phyloP scores from a whole-genome alignment of 2,888 invertebrate genomes.

The Biston stratarius region DNA sequence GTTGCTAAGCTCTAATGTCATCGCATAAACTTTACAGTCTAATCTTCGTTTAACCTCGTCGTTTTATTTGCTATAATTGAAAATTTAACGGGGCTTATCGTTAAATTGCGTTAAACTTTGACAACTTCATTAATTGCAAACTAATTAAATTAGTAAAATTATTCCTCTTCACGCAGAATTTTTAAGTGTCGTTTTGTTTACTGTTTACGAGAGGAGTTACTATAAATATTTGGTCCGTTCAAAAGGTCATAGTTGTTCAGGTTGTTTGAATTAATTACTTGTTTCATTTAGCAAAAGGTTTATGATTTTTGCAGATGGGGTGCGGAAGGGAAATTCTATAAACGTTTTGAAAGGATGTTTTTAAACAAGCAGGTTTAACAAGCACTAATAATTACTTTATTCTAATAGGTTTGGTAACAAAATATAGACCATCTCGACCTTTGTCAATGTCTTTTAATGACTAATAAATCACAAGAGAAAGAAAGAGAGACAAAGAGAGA shows the following conservation, averaged over 20 bases:
- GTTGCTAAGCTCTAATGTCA: constrained; percentile 40
- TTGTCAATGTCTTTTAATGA: too few relatives aligned
- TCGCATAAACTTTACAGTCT: constrained; percentile 31
- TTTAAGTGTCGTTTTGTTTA: constrained; percentile 9
- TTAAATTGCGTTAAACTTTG: not conserved
- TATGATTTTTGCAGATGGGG: not conserved
- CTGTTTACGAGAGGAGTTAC: constrained; percentile 7
- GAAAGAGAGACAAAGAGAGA: too few relatives aligned
- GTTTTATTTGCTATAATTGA: constrained; percentile 1
- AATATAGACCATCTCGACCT: too few relatives aligned
- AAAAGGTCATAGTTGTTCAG: constrained; percentile 14
- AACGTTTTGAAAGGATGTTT: not conserved
- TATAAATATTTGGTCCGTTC: constrained; percentile 11
- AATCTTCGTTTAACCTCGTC: constrained; percentile 22
- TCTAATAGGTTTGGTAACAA: too few relatives aligned
- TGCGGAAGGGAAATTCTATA: not conserved
- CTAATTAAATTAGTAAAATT: not conserved
- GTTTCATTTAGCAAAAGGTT: constrained; percentile 6
- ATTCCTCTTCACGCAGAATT: not conserved
- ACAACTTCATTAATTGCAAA: not conserved
- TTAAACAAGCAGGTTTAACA: not conserved
- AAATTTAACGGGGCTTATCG: not conserved
- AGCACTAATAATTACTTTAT: too few relatives aligned
- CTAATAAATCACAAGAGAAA: too few relatives aligned
- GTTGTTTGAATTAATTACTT: constrained; percentile 19